These are phyloP conservation scores for Cyclura pinguis DNA, from an alignment of 2,797 vertebrate species.

Conservation along the genomic window DNA sequence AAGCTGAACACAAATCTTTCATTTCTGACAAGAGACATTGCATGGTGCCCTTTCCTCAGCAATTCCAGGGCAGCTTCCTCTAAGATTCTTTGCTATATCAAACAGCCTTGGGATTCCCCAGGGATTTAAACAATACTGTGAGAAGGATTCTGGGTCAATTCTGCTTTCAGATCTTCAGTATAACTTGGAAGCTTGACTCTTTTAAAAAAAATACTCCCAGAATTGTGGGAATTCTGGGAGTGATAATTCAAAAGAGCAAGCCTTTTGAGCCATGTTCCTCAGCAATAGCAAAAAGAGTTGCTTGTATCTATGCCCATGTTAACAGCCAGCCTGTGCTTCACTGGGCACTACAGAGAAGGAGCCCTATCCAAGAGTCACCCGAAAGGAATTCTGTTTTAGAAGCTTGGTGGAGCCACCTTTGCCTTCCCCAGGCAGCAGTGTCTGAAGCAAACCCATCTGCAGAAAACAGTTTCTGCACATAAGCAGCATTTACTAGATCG, in stretches of 20 bases:
- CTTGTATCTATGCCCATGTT: not conserved
- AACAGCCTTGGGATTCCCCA: not conserved
- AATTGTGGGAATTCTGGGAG: no score
- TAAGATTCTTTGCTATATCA: not conserved
- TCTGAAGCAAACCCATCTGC: not conserved
- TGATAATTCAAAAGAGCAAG: no score
- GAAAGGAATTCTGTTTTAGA: not conserved
- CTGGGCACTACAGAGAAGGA: not conserved
- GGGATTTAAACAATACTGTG: not conserved
- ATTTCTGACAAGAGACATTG: not conserved
- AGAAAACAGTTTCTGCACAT: not conserved
- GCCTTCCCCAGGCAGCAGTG: not conserved
- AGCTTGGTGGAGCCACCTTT: not conserved
- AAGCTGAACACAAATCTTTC: not conserved
- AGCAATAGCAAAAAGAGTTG: not conserved
- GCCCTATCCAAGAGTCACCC: no score
- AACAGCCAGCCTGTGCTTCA: not conserved
- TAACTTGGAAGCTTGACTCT: no score
- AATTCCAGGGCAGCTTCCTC: not conserved
- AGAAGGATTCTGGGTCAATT: not conserved
- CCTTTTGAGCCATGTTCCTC: not conserved
- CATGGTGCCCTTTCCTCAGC: not conserved
- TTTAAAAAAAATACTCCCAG: no score
- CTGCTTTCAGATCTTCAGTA: not conserved
- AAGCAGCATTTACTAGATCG: not conserved